phyloP scores from a whole-genome alignment of 2,797 vertebrate genomes.

The Tarsius wallacei region DNA sequence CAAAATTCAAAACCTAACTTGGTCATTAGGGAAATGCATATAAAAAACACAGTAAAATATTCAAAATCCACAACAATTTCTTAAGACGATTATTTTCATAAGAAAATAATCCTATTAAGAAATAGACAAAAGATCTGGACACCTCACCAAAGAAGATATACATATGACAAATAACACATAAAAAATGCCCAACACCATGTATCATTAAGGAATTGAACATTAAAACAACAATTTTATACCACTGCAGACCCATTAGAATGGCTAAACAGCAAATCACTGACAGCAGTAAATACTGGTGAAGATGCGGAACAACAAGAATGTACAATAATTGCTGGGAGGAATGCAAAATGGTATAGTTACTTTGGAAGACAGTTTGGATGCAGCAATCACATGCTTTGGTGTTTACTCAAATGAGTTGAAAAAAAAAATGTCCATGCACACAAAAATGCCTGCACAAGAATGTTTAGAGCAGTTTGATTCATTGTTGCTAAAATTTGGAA shows the following conservation, averaged over 20 bases:
- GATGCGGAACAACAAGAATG: neutral
- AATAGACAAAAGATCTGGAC: neutral
- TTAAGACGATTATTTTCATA: neutral
- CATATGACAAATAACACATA: neutral
- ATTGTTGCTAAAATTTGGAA: neutral
- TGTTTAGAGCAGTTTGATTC: neutral
- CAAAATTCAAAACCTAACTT: neutral
- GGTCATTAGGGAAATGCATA: neutral
- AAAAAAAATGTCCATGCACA: neutral
- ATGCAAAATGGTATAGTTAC: neutral
- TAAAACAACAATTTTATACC: neutral
- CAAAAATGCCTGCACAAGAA: neutral
- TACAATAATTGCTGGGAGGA: neutral
- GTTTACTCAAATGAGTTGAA: neutral
- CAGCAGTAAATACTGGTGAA: neutral
- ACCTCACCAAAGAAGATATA: neutral
- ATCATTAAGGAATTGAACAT: neutral
- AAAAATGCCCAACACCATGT: neutral
- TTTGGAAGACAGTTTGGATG: neutral
- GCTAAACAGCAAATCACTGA: neutral
- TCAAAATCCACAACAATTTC: neutral
- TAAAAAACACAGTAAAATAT: neutral
- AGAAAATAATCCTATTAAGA: neutral
- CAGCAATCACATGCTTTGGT: neutral
- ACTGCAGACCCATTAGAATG: neutral